Evolutionary conservation across 2,888 invertebrate species (phyloP), one percentile per base, ranked within the genome.

Genomic region (Himalopsyche kuldschensis): DNA sequence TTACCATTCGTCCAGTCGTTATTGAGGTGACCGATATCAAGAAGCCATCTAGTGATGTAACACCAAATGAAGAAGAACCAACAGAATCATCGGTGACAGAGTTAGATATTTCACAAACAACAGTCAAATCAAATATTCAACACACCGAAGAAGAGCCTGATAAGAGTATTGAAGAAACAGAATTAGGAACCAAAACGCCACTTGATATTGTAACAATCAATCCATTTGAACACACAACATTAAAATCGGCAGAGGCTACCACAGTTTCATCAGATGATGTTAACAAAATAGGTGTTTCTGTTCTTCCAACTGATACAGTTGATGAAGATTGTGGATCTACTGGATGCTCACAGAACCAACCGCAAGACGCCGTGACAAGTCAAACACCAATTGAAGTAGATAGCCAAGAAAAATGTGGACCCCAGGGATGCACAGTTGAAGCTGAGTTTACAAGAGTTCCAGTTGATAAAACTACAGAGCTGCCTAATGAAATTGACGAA

Each of bases 251-350:
- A 41, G 86, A 84, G n/a, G 41, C 69, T 27, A 84, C 85, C 11
- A 86, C 86, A 24, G 41, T 84, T 41, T 86, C 86, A 41, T 75
- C 78, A n/a, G 86, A 86, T 46, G 86, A 84, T 80, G 85, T 86
- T 20, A 86, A 86, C 79, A 84, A 82, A 83, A 86, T 86, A 47
- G 86, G 86, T 46, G 86, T 86, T 31, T 86, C 86, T 77, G 86
- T 86, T n/a, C 81, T 86, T 20, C 86, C 86, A 46, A 86, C 86
- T 32, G 86, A 86, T 80, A 77, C 83, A 75, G 85, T 86, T 48
- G 86, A 86, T 17, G 86, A 84, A 69, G 82, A 82, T 80, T 84
- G 84, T 80, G 82, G 82, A 31, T 3, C 76, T 27, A 4, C 63
- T 27, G 84, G 80, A 46, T 84, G 84, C 24, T 48, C 55, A 35